Conservation (phyloP, 2,797 vertebrate genomes). For the Mormyrops attenuatus region DNA sequence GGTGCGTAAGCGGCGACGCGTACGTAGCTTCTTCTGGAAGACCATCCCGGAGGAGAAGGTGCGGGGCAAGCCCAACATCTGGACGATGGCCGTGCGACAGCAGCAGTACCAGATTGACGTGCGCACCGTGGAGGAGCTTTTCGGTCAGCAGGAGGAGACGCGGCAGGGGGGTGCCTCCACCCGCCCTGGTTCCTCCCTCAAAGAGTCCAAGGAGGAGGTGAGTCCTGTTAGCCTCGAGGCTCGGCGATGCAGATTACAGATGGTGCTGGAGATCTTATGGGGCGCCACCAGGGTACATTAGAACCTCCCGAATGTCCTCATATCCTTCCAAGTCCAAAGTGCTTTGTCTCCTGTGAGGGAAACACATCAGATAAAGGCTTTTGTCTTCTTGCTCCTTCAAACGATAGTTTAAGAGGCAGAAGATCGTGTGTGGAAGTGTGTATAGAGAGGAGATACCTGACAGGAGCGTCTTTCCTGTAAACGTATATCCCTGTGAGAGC, state of each 20-base stretch:
- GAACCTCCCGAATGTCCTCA: background rate
- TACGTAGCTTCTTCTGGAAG: slow-evolving; percentile 97
- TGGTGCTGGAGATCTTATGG: slow-evolving; percentile 10
- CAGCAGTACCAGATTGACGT: slow-evolving; percentile 89
- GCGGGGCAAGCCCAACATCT: slow-evolving; percentile 88
- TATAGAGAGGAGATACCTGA: background rate
- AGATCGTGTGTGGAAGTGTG: background rate
- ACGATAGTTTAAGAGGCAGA: background rate
- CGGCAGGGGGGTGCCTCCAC: slow-evolving; percentile 22
- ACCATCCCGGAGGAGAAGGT: slow-evolving; percentile 96
- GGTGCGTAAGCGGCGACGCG: slow-evolving; percentile 75
- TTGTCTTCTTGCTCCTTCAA: background rate
- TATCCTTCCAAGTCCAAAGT: background rate
- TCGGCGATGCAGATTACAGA: slow-evolving; percentile 2
- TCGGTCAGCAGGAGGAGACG: slow-evolving; percentile 89
- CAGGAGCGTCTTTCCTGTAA: slow-evolving; percentile 27
- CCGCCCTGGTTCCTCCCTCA: slow-evolving; percentile 70
- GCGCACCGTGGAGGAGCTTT: slow-evolving; percentile 89
- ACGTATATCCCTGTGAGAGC: slow-evolving; percentile 25
- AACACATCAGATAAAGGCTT: background rate
- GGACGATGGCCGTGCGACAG: slow-evolving; percentile 81
- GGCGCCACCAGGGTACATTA: background rate
- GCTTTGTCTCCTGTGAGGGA: background rate
- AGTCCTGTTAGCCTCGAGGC: slow-evolving; percentile 34
- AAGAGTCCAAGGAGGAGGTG: slow-evolving; percentile 85